Evolutionary conservation across 2,797 vertebrate species (phyloP).

Genomic region (Gymnodraco acuticeps): DNA sequence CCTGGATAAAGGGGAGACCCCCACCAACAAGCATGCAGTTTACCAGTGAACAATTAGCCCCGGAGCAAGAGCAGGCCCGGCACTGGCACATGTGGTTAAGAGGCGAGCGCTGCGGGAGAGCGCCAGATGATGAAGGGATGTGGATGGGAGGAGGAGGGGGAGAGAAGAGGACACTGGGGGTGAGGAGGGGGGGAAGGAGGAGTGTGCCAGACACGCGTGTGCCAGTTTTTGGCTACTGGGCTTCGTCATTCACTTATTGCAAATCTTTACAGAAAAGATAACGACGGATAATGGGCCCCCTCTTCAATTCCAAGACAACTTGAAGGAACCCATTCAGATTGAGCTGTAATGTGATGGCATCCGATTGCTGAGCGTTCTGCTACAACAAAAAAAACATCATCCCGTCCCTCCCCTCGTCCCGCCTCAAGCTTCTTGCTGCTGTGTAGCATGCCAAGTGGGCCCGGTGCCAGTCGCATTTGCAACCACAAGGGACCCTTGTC

Average conservation of each 20-base stretch:
- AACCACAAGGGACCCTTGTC: slow-evolving; percentile 89
- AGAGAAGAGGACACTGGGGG: slow-evolving; percentile 53
- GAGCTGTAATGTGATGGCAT: slow-evolving; percentile 83
- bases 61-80: slow-evolving; percentile 88
- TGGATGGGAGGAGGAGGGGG: slow-evolving; percentile 78
- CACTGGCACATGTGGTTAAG: slow-evolving; percentile 90
- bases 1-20: slow-evolving; percentile 72
- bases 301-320: slow-evolving; percentile 46
- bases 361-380: slow-evolving; percentile 76
- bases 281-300: slow-evolving; percentile 28
- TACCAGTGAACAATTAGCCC: slow-evolving; percentile 93
- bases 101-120: slow-evolving; percentile 84
- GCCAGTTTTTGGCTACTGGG: slow-evolving; percentile 86
- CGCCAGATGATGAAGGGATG: slow-evolving; percentile 93
- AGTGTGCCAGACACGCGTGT: slow-evolving; percentile 87
- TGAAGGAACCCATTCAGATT: slow-evolving; percentile 73
- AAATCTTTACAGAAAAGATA: slow-evolving; percentile 46
- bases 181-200: slow-evolving; percentile 61
- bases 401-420: slow-evolving; percentile 57
- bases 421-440: slow-evolving; percentile 59
- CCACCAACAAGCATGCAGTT: slow-evolving; percentile 79
- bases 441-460: slow-evolving; percentile 84
- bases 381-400: slow-evolving; percentile 78
- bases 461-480: slow-evolving; percentile 87
- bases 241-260: slow-evolving; percentile 75